These are phyloP conservation scores for Sarcophaga variegata DNA, from an alignment of 2,888 invertebrate genomes.

Conservation along the genomic window DNA sequence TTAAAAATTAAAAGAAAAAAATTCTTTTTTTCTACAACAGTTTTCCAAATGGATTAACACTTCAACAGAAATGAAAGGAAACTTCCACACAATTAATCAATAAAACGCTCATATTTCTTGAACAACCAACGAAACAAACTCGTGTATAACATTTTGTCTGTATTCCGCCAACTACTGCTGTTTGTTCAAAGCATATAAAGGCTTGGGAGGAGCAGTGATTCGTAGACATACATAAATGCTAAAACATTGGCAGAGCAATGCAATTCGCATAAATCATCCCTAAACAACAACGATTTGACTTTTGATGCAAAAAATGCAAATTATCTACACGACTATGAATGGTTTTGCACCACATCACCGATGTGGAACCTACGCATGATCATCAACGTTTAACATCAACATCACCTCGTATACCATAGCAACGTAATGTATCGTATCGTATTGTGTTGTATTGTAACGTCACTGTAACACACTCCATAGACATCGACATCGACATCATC, in stretches of 20 bases:
- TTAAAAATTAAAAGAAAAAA: no score
- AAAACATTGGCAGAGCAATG: conserved; percentile 21
- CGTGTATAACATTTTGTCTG: conserved; percentile 17
- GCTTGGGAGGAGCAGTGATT: neutral
- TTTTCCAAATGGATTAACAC: neutral
- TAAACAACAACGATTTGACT: conserved; percentile 66
- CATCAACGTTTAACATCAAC: conserved; percentile 56
- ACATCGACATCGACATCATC: conserved; percentile 36
- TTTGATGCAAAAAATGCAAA: conserved; percentile 62
- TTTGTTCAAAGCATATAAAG: neutral
- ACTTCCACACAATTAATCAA: conserved; percentile 46
- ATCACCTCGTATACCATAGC: neutral
- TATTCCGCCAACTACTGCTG: neutral
- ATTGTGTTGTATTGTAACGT: conserved; percentile 4
- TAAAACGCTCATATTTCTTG: conserved; percentile 48
- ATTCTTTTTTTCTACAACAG: no score
- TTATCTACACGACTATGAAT: conserved; percentile 63
- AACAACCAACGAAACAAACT: neutral
- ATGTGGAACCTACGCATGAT: conserved; percentile 58
- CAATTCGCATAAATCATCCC: conserved; percentile 63
- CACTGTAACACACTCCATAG: conserved; percentile 9
- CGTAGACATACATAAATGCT: neutral
- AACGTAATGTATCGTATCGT: no score
- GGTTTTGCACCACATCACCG: conserved; percentile 22
- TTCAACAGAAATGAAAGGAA: neutral